Evolutionary conservation across 2,113 vertebrate genomes (phyloP).

Genomic region (Clinocottus analis): DNA sequence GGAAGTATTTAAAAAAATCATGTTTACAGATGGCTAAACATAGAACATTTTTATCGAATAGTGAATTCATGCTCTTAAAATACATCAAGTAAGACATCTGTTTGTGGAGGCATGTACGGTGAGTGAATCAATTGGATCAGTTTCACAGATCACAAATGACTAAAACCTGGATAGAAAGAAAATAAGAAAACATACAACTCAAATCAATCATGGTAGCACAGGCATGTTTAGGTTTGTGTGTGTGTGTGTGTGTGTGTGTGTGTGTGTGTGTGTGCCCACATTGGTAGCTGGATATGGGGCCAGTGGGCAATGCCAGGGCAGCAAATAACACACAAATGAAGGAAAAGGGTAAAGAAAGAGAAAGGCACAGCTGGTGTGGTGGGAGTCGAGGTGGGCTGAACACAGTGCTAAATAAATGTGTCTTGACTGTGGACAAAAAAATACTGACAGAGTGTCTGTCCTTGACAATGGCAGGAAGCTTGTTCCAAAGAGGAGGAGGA

Average conservation of each 20-base stretch:
- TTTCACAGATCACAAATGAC: conserved; percentile 15
- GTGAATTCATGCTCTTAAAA: neutral
- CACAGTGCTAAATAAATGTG: conserved; percentile 55
- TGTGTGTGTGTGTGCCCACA: conserved; percentile 24
- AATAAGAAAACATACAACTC: neutral
- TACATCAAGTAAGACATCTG: neutral
- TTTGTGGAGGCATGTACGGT: neutral
- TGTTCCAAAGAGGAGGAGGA: conserved; percentile 46
- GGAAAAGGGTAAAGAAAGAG: conserved; percentile 38
- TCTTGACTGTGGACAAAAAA: conserved; percentile 61
- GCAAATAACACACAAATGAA: conserved; percentile 31
- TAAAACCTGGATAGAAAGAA: conserved; percentile 9
- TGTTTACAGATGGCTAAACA: conserved; percentile 4
- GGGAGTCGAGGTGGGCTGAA: conserved; percentile 58
- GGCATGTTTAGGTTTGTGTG: neutral
- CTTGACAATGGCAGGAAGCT: conserved; percentile 69
- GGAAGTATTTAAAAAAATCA: conserved; percentile 19
- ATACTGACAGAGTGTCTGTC: conserved; percentile 60
- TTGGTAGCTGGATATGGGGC: conserved; percentile 32
- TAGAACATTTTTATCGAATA: neutral
- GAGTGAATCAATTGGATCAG: conserved; percentile 1
- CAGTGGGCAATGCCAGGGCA: conserved; percentile 36
- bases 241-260: conserved; percentile 12
- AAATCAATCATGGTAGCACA: neutral
- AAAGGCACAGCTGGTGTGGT: conserved; percentile 69